Evolutionary conservation across 1,140 invertebrate species (phyloP), one percentile per base, ranked within the genome.

Genomic region (Ladona fulva): DNA sequence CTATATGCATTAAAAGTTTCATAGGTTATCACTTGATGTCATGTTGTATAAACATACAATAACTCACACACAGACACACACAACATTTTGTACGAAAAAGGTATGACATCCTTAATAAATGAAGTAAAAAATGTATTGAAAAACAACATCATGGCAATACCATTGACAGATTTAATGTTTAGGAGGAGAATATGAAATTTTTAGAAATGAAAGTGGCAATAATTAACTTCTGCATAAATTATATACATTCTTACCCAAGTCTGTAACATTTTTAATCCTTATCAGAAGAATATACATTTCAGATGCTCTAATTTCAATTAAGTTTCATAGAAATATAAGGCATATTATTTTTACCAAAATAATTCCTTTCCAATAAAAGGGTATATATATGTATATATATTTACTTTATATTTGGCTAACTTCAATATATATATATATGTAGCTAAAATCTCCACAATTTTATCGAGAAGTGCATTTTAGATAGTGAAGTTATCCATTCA

Each of bases 311-410:
- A 22, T 16, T 66, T 66, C 52, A 66, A 66, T 66, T 66, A 66
- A 66, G 52, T 66, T 66, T 66, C 52, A 22, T 66, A 66, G 16
- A 66, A 66, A 66, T 66, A 66, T 66, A 66, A 66, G 52, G 52
- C 52, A 66, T 66, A 66, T 66, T 22, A 66, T 66, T 66, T 66
- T 66, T 66, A 66, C 52, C 52, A 66, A 66, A 66, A 66, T 66
- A 66, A 66, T 22, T 66, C 52, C 52, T 66, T 66, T 66, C 52
- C 52, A 66, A 66, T 66, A 66, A 66, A 66, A 22, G 52, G 52
- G n/a, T 66, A 37, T 66, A 66, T 22, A 66, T 16, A 66, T 52
- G 19, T 19, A 19, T 22, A 3, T 22, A 66, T 19, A 66, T 19
- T 66, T 66, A 22, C 12, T 12, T 6, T 19, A 5, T 66, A 66